These are phyloP conservation scores for Synergus laeviventris DNA, from an alignment of 2,888 invertebrate genomes.

Conservation along the genomic window DNA sequence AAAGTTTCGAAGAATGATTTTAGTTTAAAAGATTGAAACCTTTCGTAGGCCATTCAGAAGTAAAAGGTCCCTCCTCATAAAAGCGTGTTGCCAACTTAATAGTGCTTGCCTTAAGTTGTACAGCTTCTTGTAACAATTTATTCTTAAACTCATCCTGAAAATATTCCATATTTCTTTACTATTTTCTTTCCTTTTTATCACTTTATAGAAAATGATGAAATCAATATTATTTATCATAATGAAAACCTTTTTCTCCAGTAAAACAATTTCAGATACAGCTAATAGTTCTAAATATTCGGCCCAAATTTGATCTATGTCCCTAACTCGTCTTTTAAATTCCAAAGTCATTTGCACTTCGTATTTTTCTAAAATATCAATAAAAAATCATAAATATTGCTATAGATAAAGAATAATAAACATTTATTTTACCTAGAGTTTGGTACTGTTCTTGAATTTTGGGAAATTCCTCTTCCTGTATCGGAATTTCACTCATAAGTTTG, in stretches of 20 bases:
- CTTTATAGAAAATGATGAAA: background rate
- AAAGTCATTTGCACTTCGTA: constrained; percentile 85
- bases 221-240: constrained; percentile 6
- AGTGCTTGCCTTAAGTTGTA: constrained; percentile 84
- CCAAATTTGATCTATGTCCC: constrained; percentile 83
- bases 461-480: constrained; percentile 83
- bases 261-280: constrained; percentile 84
- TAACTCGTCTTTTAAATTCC: constrained; percentile 79
- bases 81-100: constrained; percentile 84
- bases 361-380: constrained; percentile 76
- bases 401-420: constrained; percentile 15
- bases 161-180: constrained; percentile 47
- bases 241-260: constrained; percentile 83
- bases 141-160: constrained; percentile 82
- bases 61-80: constrained; percentile 82
- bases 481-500: constrained; percentile 81
- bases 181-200: background rate
- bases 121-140: constrained; percentile 83
- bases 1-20: background rate
- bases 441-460: constrained; percentile 87
- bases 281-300: constrained; percentile 82
- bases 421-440: constrained; percentile 79
- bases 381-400: background rate
- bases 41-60: constrained; percentile 77
- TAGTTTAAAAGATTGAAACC: constrained; percentile 52